phyloP scores from a whole-genome alignment of 1,140 invertebrate species.

The Contarinia nasturtii region DNA sequence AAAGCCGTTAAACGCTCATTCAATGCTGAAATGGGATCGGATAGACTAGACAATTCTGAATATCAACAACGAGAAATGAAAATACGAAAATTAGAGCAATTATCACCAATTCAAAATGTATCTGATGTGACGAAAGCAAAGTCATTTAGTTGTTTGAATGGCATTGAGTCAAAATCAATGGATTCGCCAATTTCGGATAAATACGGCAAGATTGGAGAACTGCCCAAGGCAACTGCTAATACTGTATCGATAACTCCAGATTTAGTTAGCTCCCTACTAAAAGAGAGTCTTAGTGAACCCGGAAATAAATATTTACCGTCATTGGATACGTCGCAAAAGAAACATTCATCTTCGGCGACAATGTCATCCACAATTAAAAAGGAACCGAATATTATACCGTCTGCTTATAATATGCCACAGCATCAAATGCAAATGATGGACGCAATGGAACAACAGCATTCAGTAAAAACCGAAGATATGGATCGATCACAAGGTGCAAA shows the following conservation, averaged over 20 bases:
- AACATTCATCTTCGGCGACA: background rate
- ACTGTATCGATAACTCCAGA: slow-evolving; percentile 23
- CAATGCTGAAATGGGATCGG: background rate
- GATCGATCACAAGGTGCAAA: too few relatives aligned
- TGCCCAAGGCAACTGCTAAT: slow-evolving; percentile 11
- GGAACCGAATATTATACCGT: background rate
- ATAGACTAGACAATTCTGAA: too few relatives aligned
- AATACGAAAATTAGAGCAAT: background rate
- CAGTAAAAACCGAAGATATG: too few relatives aligned
- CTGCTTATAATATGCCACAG: background rate
- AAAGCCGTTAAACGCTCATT: too few relatives aligned
- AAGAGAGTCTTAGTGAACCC: slow-evolving; percentile 20
- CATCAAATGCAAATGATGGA: background rate
- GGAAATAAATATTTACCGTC: too few relatives aligned
- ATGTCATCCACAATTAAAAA: background rate
- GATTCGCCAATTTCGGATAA: too few relatives aligned
- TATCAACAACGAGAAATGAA: background rate
- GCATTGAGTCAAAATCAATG: too few relatives aligned
- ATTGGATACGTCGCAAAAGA: too few relatives aligned
- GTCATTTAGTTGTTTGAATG: too few relatives aligned
- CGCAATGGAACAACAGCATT: too few relatives aligned
- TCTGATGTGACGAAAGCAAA: too few relatives aligned
- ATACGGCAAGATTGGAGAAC: too few relatives aligned
- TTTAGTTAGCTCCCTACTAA: slow-evolving; percentile 19
- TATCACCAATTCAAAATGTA: slow-evolving; percentile 1